Conservation (phyloP, 1,140 invertebrate genomes). For the Zaprionus africanus region DNA sequence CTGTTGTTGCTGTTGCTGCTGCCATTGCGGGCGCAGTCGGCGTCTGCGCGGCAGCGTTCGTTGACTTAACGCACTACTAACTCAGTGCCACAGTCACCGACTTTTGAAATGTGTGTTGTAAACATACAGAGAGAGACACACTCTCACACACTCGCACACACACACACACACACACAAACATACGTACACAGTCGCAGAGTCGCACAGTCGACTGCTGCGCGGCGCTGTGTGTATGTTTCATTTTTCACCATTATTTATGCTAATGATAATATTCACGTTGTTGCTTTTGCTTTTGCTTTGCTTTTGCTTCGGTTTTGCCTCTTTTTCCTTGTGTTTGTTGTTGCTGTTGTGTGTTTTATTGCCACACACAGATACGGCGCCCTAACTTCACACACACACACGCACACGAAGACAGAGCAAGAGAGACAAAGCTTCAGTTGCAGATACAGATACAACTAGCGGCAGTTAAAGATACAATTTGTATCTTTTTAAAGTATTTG, state of each 20-base stretch:
- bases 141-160: slow-evolving; percentile 17
- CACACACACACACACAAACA: slow-evolving; percentile 21
- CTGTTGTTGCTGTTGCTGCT: slow-evolving; percentile 13
- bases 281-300: slow-evolving; percentile 46
- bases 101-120: slow-evolving; percentile 82
- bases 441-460: slow-evolving; percentile 1
- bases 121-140: slow-evolving; percentile 35
- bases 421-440: not conserved
- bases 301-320: slow-evolving; percentile 45
- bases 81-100: slow-evolving; percentile 84
- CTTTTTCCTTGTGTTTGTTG: slow-evolving; percentile 25
- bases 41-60: slow-evolving; percentile 79
- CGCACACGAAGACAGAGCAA: not conserved
- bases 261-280: slow-evolving; percentile 68
- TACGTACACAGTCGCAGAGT: slow-evolving; percentile 8
- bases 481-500: slow-evolving; percentile 7
- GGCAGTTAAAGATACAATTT: slow-evolving; percentile 11
- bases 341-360: slow-evolving; percentile 23
- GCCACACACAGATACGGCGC: slow-evolving; percentile 28
- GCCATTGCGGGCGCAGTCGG: slow-evolving; percentile 47
- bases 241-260: slow-evolving; percentile 81
- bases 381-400: slow-evolving; percentile 6
- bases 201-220: slow-evolving; percentile 20
- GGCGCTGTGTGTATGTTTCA: slow-evolving; percentile 51
- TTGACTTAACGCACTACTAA: slow-evolving; percentile 84